Percentiles rank a stretch among this genome's conserved stretches.
These are phyloP conservation scores for Athalia circularis DNA, from an alignment of 2,888 invertebrate genomes.

Conservation along the genomic window DNA sequence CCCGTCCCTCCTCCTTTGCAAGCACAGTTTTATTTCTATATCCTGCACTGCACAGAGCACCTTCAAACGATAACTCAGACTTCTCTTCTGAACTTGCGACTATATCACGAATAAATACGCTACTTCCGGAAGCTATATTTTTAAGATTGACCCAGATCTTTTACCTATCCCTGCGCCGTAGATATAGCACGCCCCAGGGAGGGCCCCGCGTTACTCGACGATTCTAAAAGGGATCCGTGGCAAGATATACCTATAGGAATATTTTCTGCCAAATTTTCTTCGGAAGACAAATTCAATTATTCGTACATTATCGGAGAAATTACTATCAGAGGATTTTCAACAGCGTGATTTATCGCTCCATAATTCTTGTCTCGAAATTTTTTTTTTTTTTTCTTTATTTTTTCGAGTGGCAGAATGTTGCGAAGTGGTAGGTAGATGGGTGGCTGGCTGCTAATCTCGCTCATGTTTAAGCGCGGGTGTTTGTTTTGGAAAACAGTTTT, in stretches of 20 bases:
- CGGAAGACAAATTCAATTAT: too few species aligned
- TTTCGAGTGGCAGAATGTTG: too few species aligned
- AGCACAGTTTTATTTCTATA: neutral
- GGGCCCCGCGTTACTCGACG: conserved; percentile 2
- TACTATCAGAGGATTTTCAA: too few species aligned
- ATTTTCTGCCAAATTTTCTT: too few species aligned
- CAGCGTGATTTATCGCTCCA: too few species aligned
- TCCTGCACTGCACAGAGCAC: neutral
- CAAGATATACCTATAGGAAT: too few species aligned
- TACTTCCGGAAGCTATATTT: conserved; percentile 39
- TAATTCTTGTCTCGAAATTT: too few species aligned
- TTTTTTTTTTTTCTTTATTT: too few species aligned
- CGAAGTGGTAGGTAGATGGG: neutral
- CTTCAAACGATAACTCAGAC: conserved; percentile 37
- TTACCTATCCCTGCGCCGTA: conserved; percentile 20
- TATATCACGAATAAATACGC: conserved; percentile 32
- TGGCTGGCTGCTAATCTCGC: neutral
- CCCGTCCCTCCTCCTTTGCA: neutral
- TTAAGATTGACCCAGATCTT: conserved; percentile 37
- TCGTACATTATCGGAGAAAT: too few species aligned
- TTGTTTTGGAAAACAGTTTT: conserved; percentile 17
- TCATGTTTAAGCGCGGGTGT: neutral
- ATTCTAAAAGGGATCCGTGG: neutral
- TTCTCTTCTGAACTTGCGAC: conserved; percentile 30
- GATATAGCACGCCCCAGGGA: neutral